Base-by-base conservation (phyloP, 2,113 vertebrate species). In the Gallinago jamesoni region DNA sequence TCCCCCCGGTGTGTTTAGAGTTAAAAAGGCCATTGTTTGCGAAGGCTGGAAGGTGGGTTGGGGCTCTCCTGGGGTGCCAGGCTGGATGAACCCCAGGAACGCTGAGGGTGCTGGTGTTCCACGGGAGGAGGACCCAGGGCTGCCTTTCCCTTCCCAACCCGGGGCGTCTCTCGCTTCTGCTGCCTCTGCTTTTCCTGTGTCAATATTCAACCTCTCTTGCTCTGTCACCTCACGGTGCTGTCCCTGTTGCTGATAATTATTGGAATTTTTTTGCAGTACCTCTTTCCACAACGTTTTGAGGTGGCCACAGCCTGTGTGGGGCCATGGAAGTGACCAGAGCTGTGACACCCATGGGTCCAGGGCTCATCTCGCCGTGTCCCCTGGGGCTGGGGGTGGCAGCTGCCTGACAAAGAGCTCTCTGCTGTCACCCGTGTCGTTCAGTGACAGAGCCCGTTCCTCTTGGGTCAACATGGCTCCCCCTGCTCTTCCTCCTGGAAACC, bases 271-370 rank as follows among this genome's bases (percentile, higher is more conserved):
- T 53, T 53, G 13, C 11, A 18, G 12, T 15, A 0, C 22, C 43
- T 5, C 5, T 48, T 56, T 6, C 83, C 52, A 53, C 78, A 69
- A 1, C 47, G 2, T 45, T 55, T 24, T 55, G 5, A 22, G 64
- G 7, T 52, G 35, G 68, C 52, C 12, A 7, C 39, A 9, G 28
- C 69, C 62, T 43, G 43, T 6, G 3, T 20, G 68, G 25, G 75
- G 80, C 63, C 3, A 1, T 0, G 0, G 0, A 0, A 52, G 45
- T n/a, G 14, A 15, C 80, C 30, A n/a, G 59, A 33, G 3, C 59
- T 8, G 16, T 7, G 60, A 19, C 55, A 37, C 11, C 62, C 39
- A 1, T 9, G 62, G 62, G 27, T 39, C 62, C 19, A 2, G 62
- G 62, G 18, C 62, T 19, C 25, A 28, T 7, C 17, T 20, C 12